These are phyloP conservation scores for Brachymystax lenok DNA, from an alignment of 2,797 vertebrate genomes.

Conservation along the genomic window DNA sequence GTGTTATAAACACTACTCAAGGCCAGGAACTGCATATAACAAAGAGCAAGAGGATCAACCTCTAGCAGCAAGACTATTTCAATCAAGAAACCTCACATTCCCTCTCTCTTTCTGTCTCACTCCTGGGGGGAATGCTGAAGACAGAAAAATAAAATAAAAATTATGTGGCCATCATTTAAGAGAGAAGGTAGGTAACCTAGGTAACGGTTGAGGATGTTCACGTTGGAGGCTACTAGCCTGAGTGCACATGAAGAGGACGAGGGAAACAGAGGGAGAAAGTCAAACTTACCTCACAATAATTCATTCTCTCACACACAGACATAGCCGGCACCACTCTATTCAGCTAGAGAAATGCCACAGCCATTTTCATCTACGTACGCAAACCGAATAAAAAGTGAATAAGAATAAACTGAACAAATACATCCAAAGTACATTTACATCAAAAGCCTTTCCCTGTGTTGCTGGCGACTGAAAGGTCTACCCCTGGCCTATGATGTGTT, in stretches of 20 bases:
- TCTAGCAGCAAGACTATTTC: constrained; percentile 37
- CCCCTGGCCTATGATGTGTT: constrained; percentile 42
- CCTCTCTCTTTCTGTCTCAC: background rate
- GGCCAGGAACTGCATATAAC: constrained; percentile 10
- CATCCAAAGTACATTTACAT: constrained; percentile 41
- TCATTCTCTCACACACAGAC: constrained; percentile 23
- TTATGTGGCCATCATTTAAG: constrained; percentile 6
- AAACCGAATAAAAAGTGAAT: background rate
- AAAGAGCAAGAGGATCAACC: constrained; percentile 28
- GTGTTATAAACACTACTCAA: constrained; percentile 1
- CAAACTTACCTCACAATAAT: constrained; percentile 6
- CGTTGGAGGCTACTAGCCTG: constrained; percentile 22
- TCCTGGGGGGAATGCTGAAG: constrained; percentile 1
- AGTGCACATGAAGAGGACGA: constrained; percentile 25
- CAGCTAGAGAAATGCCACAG: constrained; percentile 38
- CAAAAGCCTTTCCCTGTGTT: constrained; percentile 31
- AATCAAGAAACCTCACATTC: constrained; percentile 15
- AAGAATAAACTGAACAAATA: constrained; percentile 30
- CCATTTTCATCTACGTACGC: background rate
- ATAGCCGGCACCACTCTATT: background rate
- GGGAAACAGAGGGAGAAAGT: constrained; percentile 31
- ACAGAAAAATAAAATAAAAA: constrained; percentile 20
- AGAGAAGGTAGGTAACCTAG: constrained; percentile 28
- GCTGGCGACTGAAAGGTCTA: constrained; percentile 53
- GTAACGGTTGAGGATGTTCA: constrained; percentile 40